Conservation (phyloP, 2,113 vertebrate genomes). For the Caranx ignobilis region DNA sequence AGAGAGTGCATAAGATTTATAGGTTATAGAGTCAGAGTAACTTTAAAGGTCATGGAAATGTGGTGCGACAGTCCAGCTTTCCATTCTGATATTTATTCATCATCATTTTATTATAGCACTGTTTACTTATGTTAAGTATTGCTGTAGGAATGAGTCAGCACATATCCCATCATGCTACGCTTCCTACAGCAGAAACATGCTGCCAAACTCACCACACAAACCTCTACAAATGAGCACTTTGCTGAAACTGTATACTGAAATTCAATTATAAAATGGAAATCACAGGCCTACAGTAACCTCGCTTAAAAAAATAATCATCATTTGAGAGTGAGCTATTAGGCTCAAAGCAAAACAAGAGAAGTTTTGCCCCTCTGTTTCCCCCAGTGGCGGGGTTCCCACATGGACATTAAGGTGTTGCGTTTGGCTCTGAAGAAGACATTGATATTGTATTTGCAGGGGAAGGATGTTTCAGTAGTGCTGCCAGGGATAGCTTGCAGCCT, state of each 20-base stretch:
- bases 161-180: conserved; percentile 52
- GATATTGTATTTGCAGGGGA: conserved; percentile 72
- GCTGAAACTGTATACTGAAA: conserved; percentile 71
- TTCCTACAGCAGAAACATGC: conserved; percentile 47
- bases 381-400: conserved; percentile 44
- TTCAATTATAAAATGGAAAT: conserved; percentile 76
- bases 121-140: conserved; percentile 64
- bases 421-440: conserved; percentile 75
- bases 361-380: conserved; percentile 31
- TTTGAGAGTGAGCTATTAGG: conserved; percentile 37
- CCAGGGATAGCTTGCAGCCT: conserved; percentile 61
- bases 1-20: not conserved
- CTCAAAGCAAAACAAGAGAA: conserved; percentile 38
- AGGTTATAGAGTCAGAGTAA: not conserved
- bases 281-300: conserved; percentile 59
- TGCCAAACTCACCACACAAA: conserved; percentile 71
- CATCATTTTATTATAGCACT: conserved; percentile 52
- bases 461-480: conserved; percentile 74
- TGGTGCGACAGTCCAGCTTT: conserved; percentile 54
- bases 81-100: conserved; percentile 52
- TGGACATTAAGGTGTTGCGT: conserved; percentile 72
- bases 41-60: conserved; percentile 52
- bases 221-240: conserved; percentile 76
- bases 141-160: conserved; percentile 67
- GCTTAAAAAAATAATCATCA: conserved; percentile 54